Evolutionary conservation across 2,888 invertebrate species (phyloP), one percentile per base, ranked within the genome.

Genomic region (Salpingus planirostris): DNA sequence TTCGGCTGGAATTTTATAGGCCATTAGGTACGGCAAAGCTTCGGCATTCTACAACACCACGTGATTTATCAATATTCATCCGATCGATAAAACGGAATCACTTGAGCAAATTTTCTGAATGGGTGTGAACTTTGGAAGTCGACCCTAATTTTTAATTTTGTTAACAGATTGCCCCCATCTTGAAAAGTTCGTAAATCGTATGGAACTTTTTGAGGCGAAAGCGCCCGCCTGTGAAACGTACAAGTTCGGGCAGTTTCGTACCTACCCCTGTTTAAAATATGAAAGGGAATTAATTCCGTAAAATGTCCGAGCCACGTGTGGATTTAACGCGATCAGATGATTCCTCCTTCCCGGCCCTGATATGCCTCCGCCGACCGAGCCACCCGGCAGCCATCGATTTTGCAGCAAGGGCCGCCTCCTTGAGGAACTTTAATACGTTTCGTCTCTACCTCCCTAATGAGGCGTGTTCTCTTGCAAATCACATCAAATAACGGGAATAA

Each of bases 191-290:
- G 38, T 38, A 42, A 42, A 42, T 40, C 38, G 38, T 38, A 38
- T 43, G 33, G 33, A 43, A 40, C 36, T 40, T 43, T 21, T 35
- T 32, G 33, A 40, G 27, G 35, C 27, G 11, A 24, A 36, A 14
- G 30, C 39, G 36, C 30, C 35, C 31, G 32, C 37, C 33, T 36
- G 39, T 34, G 40, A 40, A 44, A 44, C 42, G 42, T 42, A 33
- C 33, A 42, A 44, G 26, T 44, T 43, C 31, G 12, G 26, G 31
- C 6, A 40, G 35, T 42, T 41, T 39, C 40, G 35, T 47, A 46
- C 46, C 44, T 47, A 46, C 43, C 4, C 37, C 43, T 46, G 44
- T 46, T 46, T 46, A 48, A 46, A 48, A 42, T 48, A 48, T 46
- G 48, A 42, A 46, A 41, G 42, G 40, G 37, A 46, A 44, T 46